A percentile compares a stretch with the other conserved stretches of the same genome.
Evolutionary conservation across 2,888 invertebrate species (phyloP).

Genomic region (Electrophaes corylata): DNA sequence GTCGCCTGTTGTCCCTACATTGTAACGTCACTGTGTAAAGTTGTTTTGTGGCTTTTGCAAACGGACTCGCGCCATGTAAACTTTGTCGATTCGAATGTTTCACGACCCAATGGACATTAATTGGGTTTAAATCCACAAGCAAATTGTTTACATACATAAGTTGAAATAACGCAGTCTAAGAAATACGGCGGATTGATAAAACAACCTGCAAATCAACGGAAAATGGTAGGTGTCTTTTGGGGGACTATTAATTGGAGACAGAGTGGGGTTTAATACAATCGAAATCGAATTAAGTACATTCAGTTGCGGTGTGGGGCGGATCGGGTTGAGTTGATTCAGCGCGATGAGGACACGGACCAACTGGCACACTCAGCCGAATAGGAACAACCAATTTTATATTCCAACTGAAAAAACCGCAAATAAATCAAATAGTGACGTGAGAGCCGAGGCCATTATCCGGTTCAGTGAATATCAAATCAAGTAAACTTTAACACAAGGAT

Average conservation of each 20-base stretch:
- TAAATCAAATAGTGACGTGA: constrained; percentile 55
- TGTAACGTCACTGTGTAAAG: constrained; percentile 66
- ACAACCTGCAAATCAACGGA: constrained; percentile 37
- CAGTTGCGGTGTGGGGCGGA: constrained; percentile 70
- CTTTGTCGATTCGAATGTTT: constrained; percentile 56
- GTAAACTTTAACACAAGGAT: constrained; percentile 57
- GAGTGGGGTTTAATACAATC: constrained; percentile 78
- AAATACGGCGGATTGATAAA: constrained; percentile 30
- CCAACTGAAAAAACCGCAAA: constrained; percentile 15
- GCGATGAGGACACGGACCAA: constrained; percentile 62
- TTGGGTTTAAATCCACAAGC: constrained; percentile 41
- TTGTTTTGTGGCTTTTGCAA: constrained; percentile 72
- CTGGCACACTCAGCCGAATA: constrained; percentile 40
- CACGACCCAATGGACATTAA: constrained; percentile 48
- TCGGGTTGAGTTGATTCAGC: constrained; percentile 77
- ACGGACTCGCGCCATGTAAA: constrained; percentile 54
- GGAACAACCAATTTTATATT: constrained; percentile 26
- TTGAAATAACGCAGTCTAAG: constrained; percentile 25
- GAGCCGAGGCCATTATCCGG: constrained; percentile 58
- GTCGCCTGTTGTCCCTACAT: constrained; percentile 59
- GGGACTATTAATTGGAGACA: constrained; percentile 72
- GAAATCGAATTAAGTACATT: constrained; percentile 82
- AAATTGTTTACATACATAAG: constrained; percentile 37
- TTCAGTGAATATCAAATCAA: constrained; percentile 51
- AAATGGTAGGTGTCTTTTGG: constrained; percentile 63